A percentile compares a stretch with the other conserved stretches of the same genome.
Evolutionary conservation across 2,113 vertebrate genomes (phyloP).

Genomic region (Alligator mississippiensis): DNA sequence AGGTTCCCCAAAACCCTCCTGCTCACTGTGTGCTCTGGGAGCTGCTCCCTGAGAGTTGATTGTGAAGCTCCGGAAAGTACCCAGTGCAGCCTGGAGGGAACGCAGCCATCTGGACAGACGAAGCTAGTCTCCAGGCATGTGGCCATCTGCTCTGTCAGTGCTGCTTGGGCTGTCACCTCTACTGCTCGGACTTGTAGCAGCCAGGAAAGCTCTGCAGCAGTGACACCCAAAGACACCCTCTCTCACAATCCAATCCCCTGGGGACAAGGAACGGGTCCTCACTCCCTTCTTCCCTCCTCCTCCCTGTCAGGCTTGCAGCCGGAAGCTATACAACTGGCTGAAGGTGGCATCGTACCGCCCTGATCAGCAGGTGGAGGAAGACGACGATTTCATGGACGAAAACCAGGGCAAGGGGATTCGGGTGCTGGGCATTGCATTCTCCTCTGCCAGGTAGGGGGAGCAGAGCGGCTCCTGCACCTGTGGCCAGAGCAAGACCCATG

Average conservation of each 20-base stretch:
- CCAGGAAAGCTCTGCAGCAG: no score
- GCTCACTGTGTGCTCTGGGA: background rate
- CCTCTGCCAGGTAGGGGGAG: constrained; percentile 89
- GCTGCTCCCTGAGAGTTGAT: background rate
- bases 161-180: no score
- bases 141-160: no score
- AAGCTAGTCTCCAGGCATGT: no score
- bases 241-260: no score
- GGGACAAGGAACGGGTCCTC: background rate
- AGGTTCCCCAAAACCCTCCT: background rate
- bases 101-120: no score
- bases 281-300: background rate
- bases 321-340: constrained; percentile 96
- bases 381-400: constrained; percentile 98
- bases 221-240: no score
- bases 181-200: no score
- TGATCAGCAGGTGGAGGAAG: constrained; percentile 96
- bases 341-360: constrained; percentile 94
- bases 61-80: no score
- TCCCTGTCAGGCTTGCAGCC: constrained; percentile 87
- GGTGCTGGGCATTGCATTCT: constrained; percentile 93
- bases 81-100: no score
- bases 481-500: background rate
- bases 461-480: background rate
- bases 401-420: constrained; percentile 95